phyloP scores from a whole-genome alignment of 2,888 invertebrate species.

The Trisateles emortualis region DNA sequence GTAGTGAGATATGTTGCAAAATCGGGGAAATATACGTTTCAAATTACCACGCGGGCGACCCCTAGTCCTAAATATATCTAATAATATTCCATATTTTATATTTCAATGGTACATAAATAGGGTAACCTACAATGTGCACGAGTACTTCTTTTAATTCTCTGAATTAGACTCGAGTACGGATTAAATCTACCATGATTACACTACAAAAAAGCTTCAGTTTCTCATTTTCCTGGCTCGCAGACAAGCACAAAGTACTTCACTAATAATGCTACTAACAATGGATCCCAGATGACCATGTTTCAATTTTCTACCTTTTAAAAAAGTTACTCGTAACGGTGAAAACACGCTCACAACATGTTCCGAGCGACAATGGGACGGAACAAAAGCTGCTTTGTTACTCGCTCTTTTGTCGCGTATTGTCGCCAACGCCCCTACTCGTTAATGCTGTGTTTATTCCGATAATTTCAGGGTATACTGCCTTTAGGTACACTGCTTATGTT shows the following conservation, averaged over 20 bases:
- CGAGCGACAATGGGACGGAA: conserved; percentile 53
- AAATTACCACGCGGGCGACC: too few relatives aligned
- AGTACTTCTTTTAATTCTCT: background rate
- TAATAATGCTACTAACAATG: conserved; percentile 33
- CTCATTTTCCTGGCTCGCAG: background rate
- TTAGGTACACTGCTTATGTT: conserved; percentile 2
- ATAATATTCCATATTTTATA: too few relatives aligned
- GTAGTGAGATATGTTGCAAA: too few relatives aligned
- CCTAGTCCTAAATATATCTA: too few relatives aligned
- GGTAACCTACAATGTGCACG: too few relatives aligned
- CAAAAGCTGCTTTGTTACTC: conserved; percentile 58
- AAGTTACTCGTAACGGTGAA: conserved; percentile 38
- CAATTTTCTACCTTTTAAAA: conserved; percentile 49
- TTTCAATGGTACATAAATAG: too few relatives aligned
- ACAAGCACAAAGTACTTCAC: conserved; percentile 11
- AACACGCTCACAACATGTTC: conserved; percentile 53
- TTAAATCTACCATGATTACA: background rate
- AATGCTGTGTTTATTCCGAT: conserved; percentile 38
- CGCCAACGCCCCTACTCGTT: conserved; percentile 20
- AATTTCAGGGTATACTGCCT: conserved; percentile 18
- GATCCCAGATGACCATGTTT: conserved; percentile 29
- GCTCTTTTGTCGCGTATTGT: conserved; percentile 50
- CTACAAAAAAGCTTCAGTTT: background rate
- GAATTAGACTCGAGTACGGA: background rate
- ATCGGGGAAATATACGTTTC: too few relatives aligned